Base-by-base conservation (phyloP, 1,140 invertebrate genomes). In the Onthophagus taurus region DNA sequence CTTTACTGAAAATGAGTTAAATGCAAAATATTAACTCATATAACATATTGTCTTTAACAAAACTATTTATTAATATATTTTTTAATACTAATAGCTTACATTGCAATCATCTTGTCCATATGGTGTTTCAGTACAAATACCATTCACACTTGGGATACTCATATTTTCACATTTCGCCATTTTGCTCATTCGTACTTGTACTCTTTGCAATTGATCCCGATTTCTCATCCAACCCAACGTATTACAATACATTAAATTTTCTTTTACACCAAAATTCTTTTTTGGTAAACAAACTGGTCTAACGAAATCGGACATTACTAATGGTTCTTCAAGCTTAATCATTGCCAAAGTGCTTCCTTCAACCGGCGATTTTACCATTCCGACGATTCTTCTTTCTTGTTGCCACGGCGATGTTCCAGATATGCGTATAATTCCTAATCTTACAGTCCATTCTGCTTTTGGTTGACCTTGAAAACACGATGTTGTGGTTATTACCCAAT, bases 391-490 rank as follows among this genome's bases (percentile, higher is more conserved):
- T 17, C 85, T 67, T 52, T 90, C 82, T 60, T 91, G 87, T 48
- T 88, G 85, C 87, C 87, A 91, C 0, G 89, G 89, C 2, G 86
- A 78, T 2, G 76, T 77, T 39, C 81, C 80, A 11, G 80, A 75
- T 23, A 90, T 68, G 16, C 89, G 73, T 0, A 89, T 76, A 16
- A 76, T 77, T 2, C 87, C 88, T 50, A 89, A 71, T 55, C 81
- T 71, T 0, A 84, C 85, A 12, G 78, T 77, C 85, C 85, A 89
- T 63, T 86, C 84, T 1, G 84, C 84, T 61, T 86, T 85, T 8
- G 83, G 80, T 71, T 89, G 85, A 5, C 85, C 85, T 70, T 89
- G 83, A 58, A 92, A 92, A 60, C 89, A 93, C 1, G 85, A 85
- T n/a, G 84, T 80, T 0, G 87, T 88, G 11, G 88, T 90, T 16